A percentile compares a stretch with the other conserved stretches of the same genome.
Conservation (phyloP, 2,888 invertebrate genomes). For the Marronus borbonicus region DNA sequence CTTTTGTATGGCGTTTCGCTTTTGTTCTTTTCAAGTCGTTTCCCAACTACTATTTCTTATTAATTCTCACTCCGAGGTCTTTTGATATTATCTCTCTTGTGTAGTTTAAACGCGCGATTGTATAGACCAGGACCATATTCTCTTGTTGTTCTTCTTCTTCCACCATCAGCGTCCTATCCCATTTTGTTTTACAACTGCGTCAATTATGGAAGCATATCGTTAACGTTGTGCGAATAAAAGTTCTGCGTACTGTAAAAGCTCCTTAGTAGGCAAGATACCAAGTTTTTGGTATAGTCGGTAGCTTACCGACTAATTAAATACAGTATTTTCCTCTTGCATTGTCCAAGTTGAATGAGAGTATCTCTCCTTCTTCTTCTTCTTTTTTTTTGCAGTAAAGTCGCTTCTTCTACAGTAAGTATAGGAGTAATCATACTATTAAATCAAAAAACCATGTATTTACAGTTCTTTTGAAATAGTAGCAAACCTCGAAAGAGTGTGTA, state of each 20-base stretch:
- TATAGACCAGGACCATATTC: constrained; percentile 1
- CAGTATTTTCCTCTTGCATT: no score
- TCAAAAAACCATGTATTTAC: no score
- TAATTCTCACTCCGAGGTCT: constrained; percentile 31
- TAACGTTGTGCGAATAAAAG: neutral
- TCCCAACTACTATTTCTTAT: constrained; percentile 37
- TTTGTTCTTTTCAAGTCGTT: constrained; percentile 49
- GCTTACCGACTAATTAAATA: no score
- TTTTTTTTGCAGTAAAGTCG: no score
- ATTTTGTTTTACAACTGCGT: constrained; percentile 5
- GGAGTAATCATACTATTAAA: no score
- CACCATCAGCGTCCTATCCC: neutral
- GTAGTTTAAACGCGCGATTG: constrained; percentile 16
- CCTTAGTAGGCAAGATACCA: no score
- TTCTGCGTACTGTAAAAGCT: neutral
- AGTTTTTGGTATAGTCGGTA: no score
- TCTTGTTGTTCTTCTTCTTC: neutral
- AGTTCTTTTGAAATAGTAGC: no score
- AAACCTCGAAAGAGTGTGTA: no score
- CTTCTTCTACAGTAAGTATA: no score
- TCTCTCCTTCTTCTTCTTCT: no score
- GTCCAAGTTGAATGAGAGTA: no score
- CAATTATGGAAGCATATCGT: constrained; percentile 9
- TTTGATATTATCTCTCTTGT: constrained; percentile 31
- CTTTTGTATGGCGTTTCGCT: constrained; percentile 55